A percentile compares a stretch with the other conserved stretches of the same genome.
Evolutionary conservation across 2,797 vertebrate genomes (phyloP).

Genomic region (Poeciliopsis gracilis): DNA sequence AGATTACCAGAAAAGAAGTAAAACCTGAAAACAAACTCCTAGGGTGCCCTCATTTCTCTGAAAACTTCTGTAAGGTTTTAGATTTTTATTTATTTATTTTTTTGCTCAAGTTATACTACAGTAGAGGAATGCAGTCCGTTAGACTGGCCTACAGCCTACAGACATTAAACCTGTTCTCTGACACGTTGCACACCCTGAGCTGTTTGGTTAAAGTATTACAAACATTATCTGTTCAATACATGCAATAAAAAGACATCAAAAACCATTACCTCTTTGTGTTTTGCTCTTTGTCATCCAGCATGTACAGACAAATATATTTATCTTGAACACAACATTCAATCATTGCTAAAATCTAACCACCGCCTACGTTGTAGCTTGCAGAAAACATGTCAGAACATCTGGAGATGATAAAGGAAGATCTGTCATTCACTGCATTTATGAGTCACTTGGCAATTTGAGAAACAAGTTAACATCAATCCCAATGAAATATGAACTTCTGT

Average conservation of each 20-base stretch:
- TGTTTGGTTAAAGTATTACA: neutral
- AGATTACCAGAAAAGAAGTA: neutral
- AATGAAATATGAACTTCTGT: too few species aligned
- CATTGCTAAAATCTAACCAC: neutral
- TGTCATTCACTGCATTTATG: too few species aligned
- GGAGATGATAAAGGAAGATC: too few species aligned
- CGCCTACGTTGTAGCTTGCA: neutral
- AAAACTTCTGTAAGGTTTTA: neutral
- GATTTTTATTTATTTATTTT: neutral
- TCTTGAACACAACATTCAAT: neutral
- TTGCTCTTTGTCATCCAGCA: neutral
- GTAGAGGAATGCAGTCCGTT: neutral
- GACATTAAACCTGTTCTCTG: neutral
- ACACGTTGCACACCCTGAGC: neutral
- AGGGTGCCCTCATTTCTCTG: neutral
- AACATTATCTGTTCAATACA: neutral
- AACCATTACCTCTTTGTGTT: neutral
- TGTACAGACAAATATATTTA: neutral
- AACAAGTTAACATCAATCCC: too few species aligned
- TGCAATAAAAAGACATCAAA: neutral
- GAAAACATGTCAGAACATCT: neutral
- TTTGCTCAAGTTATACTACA: neutral
- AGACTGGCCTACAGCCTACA: neutral
- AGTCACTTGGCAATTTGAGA: too few species aligned
- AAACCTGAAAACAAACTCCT: neutral